Conservation (phyloP, 2,888 invertebrate species). For the Drosophila recens region DNA sequence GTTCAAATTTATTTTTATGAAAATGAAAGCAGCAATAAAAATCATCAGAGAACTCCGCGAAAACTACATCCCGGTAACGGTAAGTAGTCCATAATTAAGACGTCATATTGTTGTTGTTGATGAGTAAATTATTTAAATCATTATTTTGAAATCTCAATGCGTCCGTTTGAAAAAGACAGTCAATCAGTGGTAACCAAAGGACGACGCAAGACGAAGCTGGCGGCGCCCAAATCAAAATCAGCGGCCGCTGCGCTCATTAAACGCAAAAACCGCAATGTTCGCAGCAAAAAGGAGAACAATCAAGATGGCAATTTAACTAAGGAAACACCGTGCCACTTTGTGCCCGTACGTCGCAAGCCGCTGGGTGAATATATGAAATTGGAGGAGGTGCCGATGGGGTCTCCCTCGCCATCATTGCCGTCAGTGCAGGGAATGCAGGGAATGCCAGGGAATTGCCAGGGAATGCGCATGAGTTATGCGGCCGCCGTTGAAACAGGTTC, state of each 20-base stretch:
- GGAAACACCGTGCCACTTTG: conserved; percentile 40
- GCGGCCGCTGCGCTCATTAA: conserved; percentile 58
- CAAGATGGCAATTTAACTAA: conserved; percentile 23
- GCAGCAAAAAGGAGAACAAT: conserved; percentile 19
- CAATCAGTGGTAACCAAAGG: conserved; percentile 48
- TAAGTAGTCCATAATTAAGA: conserved; percentile 42
- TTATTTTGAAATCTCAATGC: conserved; percentile 51
- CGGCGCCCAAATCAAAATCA: conserved; percentile 55
- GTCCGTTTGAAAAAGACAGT: conserved; percentile 53
- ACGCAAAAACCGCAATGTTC: conserved; percentile 46
- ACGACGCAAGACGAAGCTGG: conserved; percentile 57
- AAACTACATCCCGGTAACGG: conserved; percentile 52
- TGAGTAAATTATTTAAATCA: conserved; percentile 29
- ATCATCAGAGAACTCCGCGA: conserved; percentile 56
- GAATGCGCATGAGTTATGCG: conserved; percentile 59
- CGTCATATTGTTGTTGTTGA: conserved; percentile 18
- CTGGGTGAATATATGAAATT: conserved; percentile 57
- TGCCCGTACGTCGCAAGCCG: conserved; percentile 62
- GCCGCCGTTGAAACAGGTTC: conserved; percentile 55
- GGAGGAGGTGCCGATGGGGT: conserved; percentile 36
- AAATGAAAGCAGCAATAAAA: conserved; percentile 46
- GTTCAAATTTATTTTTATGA: conserved; percentile 42
- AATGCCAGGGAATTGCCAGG: too few species aligned
- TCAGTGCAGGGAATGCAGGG: conserved; percentile 8
- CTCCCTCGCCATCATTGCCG: conserved; percentile 10